phyloP scores from a whole-genome alignment of 1,140 invertebrate species.

The Luehdorfia chinensis region DNA sequence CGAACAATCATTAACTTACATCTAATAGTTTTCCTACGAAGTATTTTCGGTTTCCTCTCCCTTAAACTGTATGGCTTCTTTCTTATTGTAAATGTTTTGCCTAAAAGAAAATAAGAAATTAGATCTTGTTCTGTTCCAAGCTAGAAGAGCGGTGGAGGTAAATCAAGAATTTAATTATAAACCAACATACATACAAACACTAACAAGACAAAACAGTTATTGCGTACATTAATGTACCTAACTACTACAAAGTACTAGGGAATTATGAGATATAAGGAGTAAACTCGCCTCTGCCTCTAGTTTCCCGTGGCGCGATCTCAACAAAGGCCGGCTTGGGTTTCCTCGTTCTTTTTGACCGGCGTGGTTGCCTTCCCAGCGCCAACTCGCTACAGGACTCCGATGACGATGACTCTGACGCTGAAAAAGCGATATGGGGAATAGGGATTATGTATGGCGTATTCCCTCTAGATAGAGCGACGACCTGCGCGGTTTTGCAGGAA shows the following conservation, averaged over 20 bases:
- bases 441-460: too few species aligned
- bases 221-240: too few species aligned
- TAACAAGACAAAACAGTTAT: too few species aligned
- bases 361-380: constrained; percentile 46
- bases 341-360: constrained; percentile 66
- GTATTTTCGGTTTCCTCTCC: constrained; percentile 73
- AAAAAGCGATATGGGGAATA: too few species aligned
- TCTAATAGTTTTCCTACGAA: constrained; percentile 66
- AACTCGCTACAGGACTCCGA: constrained; percentile 66
- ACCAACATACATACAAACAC: too few species aligned
- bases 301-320: constrained; percentile 55
- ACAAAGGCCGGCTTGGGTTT: constrained; percentile 67
- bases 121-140: too few species aligned
- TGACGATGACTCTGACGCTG: constrained; percentile 54
- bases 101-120: constrained; percentile 36
- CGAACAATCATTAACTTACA: constrained; percentile 48
- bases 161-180: too few species aligned
- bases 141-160: too few species aligned
- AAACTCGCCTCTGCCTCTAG: constrained; percentile 43
- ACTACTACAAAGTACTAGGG: too few species aligned
- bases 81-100: constrained; percentile 68
- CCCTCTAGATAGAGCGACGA: too few species aligned
- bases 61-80: constrained; percentile 73
- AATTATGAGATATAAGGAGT: too few species aligned
- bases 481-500: too few species aligned